Evolutionary conservation across 2,888 invertebrate genomes (phyloP).

Genomic region (Branchipolynoe longqiensis): DNA sequence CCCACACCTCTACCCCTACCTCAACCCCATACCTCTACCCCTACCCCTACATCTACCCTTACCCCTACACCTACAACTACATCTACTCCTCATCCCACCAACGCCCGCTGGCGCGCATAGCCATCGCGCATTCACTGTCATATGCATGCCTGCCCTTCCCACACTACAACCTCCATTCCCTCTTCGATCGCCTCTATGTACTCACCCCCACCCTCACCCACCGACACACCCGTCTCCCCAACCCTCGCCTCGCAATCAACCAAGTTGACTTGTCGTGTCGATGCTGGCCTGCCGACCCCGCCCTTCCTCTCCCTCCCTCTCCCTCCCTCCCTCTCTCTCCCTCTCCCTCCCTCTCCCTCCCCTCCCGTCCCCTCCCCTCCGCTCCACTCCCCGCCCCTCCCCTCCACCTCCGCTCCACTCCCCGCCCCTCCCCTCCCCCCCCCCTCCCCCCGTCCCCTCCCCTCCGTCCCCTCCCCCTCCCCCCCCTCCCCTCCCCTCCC

Average conservation of each 20-base stretch:
- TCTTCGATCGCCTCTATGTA: neutral
- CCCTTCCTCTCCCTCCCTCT: neutral
- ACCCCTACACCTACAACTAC: too few species aligned
- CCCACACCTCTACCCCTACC: too few species aligned
- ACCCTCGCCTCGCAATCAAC: too few species aligned
- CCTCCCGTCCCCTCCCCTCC: neutral
- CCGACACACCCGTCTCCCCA: neutral
- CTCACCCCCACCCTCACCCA: neutral
- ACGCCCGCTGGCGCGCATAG: too few species aligned
- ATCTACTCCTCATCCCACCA: too few species aligned
- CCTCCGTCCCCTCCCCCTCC: neutral
- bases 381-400: neutral
- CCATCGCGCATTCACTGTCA: too few species aligned
- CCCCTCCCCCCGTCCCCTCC: neutral
- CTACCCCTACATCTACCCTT: too few species aligned
- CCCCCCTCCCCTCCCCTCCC: neutral
- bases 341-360: neutral
- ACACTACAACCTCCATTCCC: neutral
- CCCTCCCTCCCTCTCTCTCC: neutral
- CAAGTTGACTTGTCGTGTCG: too few species aligned
- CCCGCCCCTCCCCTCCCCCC: neutral
- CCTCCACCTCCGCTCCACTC: neutral
- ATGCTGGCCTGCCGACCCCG: too few species aligned
- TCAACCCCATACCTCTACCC: too few species aligned
- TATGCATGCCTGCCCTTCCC: neutral